These are phyloP conservation scores for Alectura lathami DNA, from an alignment of 2,113 vertebrate genomes.

Conservation along the genomic window DNA sequence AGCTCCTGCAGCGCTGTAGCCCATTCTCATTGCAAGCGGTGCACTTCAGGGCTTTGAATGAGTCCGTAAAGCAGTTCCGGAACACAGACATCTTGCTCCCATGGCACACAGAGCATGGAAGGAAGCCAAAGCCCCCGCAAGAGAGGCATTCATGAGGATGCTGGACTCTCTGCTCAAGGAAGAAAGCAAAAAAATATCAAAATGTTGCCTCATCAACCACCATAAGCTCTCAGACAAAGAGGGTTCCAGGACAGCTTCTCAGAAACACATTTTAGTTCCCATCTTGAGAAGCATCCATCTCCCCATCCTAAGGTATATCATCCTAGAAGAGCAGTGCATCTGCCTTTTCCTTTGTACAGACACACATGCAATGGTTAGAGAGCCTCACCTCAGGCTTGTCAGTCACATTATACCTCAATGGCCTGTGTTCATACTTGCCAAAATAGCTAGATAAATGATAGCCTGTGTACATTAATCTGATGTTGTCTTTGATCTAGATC, in stretches of 20 bases:
- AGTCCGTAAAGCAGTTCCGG: slow-evolving; percentile 98
- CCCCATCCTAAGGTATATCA: neutral
- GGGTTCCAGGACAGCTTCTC: neutral
- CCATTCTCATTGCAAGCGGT: slow-evolving; percentile 98
- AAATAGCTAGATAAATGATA: neutral
- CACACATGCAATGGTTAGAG: neutral
- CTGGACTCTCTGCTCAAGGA: slow-evolving; percentile 87
- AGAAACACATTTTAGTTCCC: neutral
- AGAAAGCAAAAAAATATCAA: neutral
- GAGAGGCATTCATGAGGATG: slow-evolving; percentile 88
- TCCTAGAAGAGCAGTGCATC: neutral
- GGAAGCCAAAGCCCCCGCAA: slow-evolving; percentile 94
- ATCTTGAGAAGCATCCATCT: neutral
- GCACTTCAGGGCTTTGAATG: slow-evolving; percentile 97
- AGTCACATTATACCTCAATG: neutral
- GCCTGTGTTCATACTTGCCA: neutral
- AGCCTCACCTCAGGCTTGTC: neutral
- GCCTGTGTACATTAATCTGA: neutral
- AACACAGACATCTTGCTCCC: slow-evolving; percentile 99
- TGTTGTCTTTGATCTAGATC: neutral
- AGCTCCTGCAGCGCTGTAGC: slow-evolving; percentile 90
- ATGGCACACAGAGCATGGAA: slow-evolving; percentile 95
- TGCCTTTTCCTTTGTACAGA: neutral
- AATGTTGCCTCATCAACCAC: neutral
- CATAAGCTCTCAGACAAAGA: neutral